Conservation (phyloP, 2,113 vertebrate genomes). For the Calypte anna region DNA sequence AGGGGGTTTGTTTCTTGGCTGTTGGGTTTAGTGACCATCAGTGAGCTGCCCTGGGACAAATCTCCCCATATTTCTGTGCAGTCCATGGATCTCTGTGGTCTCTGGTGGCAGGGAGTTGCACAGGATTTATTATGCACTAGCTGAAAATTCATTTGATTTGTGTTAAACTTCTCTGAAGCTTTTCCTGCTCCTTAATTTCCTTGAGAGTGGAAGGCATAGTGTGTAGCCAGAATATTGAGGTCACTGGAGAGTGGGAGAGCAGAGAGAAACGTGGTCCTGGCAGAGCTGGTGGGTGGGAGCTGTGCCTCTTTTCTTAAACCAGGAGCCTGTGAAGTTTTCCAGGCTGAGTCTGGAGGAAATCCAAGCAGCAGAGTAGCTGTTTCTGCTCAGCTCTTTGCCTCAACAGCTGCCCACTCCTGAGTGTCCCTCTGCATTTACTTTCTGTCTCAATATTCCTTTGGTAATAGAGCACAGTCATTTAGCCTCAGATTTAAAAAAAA, state of each 20-base stretch:
- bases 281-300: background rate
- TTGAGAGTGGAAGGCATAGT: background rate
- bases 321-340: background rate
- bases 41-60: background rate
- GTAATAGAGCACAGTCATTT: constrained; percentile 21
- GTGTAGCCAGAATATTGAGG: background rate
- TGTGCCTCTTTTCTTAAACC: background rate
- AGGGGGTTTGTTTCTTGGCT: background rate
- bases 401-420: constrained; percentile 46
- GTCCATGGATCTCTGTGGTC: background rate
- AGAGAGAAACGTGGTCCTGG: background rate
- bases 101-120: background rate
- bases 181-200: background rate
- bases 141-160: background rate
- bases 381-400: constrained; percentile 44
- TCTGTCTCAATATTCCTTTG: constrained; percentile 29
- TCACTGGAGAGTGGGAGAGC: background rate
- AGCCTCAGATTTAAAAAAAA: background rate
- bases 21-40: background rate
- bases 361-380: constrained; percentile 8
- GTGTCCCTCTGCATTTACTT: constrained; percentile 23
- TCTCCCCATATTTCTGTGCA: background rate
- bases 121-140: background rate
- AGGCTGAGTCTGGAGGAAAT: background rate
- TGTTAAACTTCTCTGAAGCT: background rate